A percentile compares a stretch with the other conserved stretches of the same genome.
Evolutionary conservation across 2,888 invertebrate genomes (phyloP).

Genomic region (Drosophila putrida): DNA sequence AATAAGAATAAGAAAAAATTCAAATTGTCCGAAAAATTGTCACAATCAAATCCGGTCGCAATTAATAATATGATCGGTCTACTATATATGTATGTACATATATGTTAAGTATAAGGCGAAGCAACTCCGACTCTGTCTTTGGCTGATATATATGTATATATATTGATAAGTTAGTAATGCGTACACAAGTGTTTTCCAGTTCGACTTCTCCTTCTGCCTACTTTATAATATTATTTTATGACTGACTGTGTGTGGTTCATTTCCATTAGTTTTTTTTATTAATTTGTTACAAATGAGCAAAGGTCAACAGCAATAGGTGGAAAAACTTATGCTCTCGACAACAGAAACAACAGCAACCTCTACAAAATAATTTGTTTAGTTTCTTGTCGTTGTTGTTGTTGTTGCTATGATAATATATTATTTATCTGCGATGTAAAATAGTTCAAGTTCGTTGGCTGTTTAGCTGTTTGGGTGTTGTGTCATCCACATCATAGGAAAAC

Average conservation of each 20-base stretch:
- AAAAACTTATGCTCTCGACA: conserved; percentile 8
- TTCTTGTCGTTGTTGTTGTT: conserved; percentile 16
- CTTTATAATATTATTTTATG: conserved; percentile 9
- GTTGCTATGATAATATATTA: conserved; percentile 29
- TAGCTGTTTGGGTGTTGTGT: conserved; percentile 44
- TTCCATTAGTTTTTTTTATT: conserved; percentile 57
- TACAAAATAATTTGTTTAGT: conserved; percentile 30
- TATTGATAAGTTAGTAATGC: conserved; percentile 39
- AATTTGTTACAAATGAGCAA: conserved; percentile 54
- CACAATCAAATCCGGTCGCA: conserved; percentile 66
- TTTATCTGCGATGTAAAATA: conserved; percentile 62
- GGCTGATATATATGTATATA: not conserved
- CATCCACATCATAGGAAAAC: conserved; percentile 41
- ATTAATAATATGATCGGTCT: not conserved
- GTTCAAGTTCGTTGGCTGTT: conserved; percentile 67
- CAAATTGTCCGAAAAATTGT: conserved; percentile 30
- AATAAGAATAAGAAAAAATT: not conserved
- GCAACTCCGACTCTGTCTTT: conserved; percentile 9
- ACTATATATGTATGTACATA: not conserved
- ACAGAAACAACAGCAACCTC: not conserved
- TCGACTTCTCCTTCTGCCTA: conserved; percentile 14
- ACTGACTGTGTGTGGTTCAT: conserved; percentile 15
- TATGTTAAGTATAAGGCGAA: conserved; percentile 2
- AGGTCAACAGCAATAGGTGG: conserved; percentile 50
- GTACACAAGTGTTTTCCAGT: conserved; percentile 22